Evolutionary conservation across 2,797 vertebrate species (phyloP).

Genomic region (Sebastes itinus): DNA sequence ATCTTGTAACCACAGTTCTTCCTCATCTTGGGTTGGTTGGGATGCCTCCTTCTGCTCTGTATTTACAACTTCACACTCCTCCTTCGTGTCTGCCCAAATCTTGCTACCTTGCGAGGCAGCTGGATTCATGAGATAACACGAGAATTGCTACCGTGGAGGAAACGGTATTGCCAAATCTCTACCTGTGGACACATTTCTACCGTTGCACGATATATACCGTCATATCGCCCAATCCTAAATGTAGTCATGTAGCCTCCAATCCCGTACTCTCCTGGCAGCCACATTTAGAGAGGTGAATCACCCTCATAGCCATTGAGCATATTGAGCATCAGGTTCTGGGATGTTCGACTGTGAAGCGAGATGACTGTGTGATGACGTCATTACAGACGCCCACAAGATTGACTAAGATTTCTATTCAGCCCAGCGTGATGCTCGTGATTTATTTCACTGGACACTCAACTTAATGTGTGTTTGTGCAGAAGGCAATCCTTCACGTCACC

Average conservation of each 20-base stretch:
- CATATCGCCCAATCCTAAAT: too few relatives aligned
- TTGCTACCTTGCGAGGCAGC: too few relatives aligned
- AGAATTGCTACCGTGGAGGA: too few relatives aligned
- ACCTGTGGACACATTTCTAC: too few relatives aligned
- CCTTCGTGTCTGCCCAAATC: too few relatives aligned
- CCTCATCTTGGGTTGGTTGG: too few relatives aligned
- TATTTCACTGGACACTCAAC: not conserved
- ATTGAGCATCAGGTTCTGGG: not conserved
- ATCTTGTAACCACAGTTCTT: too few relatives aligned
- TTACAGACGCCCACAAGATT: not conserved
- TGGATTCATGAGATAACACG: too few relatives aligned
- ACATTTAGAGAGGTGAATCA: not conserved
- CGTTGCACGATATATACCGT: too few relatives aligned
- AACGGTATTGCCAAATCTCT: too few relatives aligned
- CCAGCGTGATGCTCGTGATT: slow-evolving; percentile 1
- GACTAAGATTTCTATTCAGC: slow-evolving; percentile 4
- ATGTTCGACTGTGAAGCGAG: not conserved
- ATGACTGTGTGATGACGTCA: not conserved
- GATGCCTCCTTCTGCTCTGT: too few relatives aligned
- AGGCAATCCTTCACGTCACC: slow-evolving; percentile 3
- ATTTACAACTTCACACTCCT: too few relatives aligned
- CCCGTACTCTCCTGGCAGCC: not conserved
- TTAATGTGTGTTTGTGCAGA: not conserved
- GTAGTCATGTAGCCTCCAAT: not conserved
- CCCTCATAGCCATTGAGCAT: not conserved